Evolutionary conservation across 2,888 invertebrate species (phyloP).

Genomic region (Rhingia rostrata): DNA sequence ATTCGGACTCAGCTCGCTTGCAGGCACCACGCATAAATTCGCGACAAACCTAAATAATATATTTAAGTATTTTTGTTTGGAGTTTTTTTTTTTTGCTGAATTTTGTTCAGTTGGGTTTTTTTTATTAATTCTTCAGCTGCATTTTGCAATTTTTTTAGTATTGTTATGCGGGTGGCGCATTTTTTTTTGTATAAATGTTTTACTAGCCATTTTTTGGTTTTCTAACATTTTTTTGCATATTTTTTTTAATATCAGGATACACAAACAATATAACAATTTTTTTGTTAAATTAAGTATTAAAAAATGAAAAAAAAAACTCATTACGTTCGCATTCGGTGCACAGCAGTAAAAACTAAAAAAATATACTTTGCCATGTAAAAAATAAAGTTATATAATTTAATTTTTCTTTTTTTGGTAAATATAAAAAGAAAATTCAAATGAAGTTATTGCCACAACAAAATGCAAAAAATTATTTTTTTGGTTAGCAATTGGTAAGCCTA

Average conservation of each 20-base stretch:
- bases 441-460: constrained; percentile 23
- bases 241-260: constrained; percentile 69
- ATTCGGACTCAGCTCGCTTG: constrained; percentile 98
- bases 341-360: constrained; percentile 66
- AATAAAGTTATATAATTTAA: constrained; percentile 23
- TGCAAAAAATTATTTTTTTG: constrained; percentile 28
- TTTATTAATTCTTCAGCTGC: constrained; percentile 57
- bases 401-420: constrained; percentile 7
- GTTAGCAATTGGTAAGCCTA: constrained; percentile 12
- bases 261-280: constrained; percentile 63
- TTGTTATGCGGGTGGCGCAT: constrained; percentile 60
- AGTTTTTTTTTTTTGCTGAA: constrained; percentile 66
- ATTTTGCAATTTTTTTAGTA: constrained; percentile 58
- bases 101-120: constrained; percentile 13
- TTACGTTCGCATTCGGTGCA: constrained; percentile 75
- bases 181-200: constrained; percentile 39
- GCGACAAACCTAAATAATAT: constrained; percentile 93
- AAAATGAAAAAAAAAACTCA: constrained; percentile 39
- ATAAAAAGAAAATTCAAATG: constrained; percentile 3
- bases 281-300: constrained; percentile 65
- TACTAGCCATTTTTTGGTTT: constrained; percentile 44
- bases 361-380: constrained; percentile 66
- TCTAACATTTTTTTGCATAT: constrained; percentile 37
- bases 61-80: constrained; percentile 70
- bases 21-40: constrained; percentile 99